These are phyloP conservation scores for Forbesichthys papilliferus DNA, from an alignment of 2,113 vertebrate genomes.

Conservation along the genomic window DNA sequence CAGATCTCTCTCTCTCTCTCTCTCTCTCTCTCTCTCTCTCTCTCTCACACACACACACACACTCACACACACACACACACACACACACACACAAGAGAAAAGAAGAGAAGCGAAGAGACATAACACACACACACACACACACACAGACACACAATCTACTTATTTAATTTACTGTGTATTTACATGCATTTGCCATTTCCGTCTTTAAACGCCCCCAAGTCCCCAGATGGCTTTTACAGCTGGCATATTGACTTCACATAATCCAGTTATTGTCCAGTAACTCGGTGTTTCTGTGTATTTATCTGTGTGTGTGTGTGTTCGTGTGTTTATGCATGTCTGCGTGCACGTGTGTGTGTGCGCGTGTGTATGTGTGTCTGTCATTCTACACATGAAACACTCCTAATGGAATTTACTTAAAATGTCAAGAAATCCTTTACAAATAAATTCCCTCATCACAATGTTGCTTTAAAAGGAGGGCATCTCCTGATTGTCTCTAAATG, in stretches of 20 bases:
- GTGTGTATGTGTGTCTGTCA: too few relatives aligned
- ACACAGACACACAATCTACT: background rate
- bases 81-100: background rate
- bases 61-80: background rate
- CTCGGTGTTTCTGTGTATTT: background rate
- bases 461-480: background rate
- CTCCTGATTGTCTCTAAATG: too few relatives aligned
- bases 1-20: too few relatives aligned
- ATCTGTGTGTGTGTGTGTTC: background rate
- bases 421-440: background rate
- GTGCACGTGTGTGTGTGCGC: slow-evolving; percentile 1
- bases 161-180: background rate
- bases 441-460: background rate
- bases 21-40: background rate
- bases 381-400: background rate
- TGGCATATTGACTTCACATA: background rate
- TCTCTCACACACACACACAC: background rate
- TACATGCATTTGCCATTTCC: background rate
- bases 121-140: background rate
- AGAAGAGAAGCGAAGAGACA: background rate
- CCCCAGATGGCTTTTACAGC: slow-evolving; percentile 6
- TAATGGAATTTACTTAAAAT: background rate
- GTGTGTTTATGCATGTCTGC: slow-evolving; percentile 1
- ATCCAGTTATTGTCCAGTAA: background rate
- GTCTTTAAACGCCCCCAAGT: background rate